Percentiles rank a stretch among this genome's conserved stretches.
Evolutionary conservation across 2,113 vertebrate genomes (phyloP).

Genomic region (Gobiocypris rarus): DNA sequence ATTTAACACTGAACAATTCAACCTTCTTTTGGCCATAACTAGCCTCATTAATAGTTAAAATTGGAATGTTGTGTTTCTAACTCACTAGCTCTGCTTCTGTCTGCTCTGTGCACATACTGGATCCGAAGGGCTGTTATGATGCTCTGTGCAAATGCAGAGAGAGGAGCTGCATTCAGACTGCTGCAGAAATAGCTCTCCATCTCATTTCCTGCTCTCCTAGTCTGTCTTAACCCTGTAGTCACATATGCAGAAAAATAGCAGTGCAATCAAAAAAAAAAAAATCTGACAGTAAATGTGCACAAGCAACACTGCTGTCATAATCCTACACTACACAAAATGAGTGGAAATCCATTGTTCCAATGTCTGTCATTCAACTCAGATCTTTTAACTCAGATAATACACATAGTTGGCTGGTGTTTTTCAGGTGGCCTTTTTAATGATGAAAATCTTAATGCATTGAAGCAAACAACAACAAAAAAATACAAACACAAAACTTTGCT

Average conservation of each 20-base stretch:
- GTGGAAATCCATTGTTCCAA: neutral
- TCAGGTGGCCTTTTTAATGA: conserved; percentile 7
- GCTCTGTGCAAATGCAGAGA: conserved; percentile 83
- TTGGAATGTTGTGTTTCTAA: conserved; percentile 44
- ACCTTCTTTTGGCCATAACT: neutral
- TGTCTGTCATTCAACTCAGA: neutral
- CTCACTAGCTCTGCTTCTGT: conserved; percentile 67
- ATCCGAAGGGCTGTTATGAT: conserved; percentile 82
- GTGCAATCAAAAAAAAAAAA: neutral
- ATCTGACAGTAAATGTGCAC: neutral
- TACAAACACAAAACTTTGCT: neutral
- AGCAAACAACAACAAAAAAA: neutral
- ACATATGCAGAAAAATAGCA: conserved; percentile 15
- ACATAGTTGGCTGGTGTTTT: neutral
- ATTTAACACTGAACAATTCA: neutral
- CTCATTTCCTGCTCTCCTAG: conserved; percentile 32
- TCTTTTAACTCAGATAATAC: neutral
- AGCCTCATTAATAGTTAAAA: neutral
- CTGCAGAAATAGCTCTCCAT: conserved; percentile 74
- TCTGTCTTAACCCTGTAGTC: neutral
- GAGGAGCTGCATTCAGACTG: conserved; percentile 71
- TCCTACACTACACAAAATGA: neutral
- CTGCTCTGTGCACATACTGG: conserved; percentile 56
- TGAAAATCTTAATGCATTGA: neutral
- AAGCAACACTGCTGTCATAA: neutral